Evolutionary conservation across 2,888 invertebrate species (phyloP).

Genomic region (Drosophila conformis): DNA sequence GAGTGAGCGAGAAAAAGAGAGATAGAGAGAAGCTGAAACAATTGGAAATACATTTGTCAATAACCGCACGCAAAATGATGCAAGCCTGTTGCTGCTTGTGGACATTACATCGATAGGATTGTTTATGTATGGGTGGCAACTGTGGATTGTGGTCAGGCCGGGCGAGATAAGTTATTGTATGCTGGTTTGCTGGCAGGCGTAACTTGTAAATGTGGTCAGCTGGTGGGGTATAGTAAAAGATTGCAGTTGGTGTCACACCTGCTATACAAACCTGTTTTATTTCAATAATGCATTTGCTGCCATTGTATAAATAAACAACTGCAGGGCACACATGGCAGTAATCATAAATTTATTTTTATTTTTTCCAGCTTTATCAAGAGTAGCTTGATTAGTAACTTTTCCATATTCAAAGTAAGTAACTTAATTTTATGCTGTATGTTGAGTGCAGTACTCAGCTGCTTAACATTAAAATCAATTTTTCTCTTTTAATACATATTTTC

Average conservation of each 20-base stretch:
- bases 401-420: conserved; percentile 1
- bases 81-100: conserved; percentile 54
- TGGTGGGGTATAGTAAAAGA: conserved; percentile 1
- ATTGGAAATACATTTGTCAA: conserved; percentile 79
- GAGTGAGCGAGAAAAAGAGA: background rate
- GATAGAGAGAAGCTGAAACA: conserved; percentile 48
- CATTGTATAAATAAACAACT: conserved; percentile 69
- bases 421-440: background rate
- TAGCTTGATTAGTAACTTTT: background rate
- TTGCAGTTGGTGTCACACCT: conserved; percentile 62
- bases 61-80: conserved; percentile 70
- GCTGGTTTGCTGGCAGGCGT: conserved; percentile 49
- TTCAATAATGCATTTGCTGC: conserved; percentile 62
- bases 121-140: conserved; percentile 19
- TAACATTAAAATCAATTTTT: conserved; percentile 1
- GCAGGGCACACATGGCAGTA: conserved; percentile 34
- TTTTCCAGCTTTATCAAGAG: conserved; percentile 23
- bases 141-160: conserved; percentile 37
- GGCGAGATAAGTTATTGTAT: conserved; percentile 64
- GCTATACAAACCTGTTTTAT: conserved; percentile 69
- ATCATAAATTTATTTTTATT: conserved; percentile 54
- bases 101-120: conserved; percentile 40
- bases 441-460: background rate
- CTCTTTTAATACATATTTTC: background rate
- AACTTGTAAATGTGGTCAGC: conserved; percentile 66